Conservation (phyloP, 2,888 invertebrate genomes). For the Mallateleia sp. region DNA sequence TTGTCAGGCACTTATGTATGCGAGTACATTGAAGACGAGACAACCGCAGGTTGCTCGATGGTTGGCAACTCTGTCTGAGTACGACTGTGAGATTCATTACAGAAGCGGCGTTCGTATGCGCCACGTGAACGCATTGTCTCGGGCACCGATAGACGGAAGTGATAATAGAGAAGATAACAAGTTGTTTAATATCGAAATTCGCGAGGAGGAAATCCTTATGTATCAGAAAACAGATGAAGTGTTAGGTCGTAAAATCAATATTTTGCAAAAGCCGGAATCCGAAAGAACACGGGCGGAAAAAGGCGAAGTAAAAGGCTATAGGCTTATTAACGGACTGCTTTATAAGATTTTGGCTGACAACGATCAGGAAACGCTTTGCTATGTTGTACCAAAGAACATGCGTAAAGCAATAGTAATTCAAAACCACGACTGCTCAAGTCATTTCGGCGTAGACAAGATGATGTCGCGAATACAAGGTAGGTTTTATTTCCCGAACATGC, state of each 20-base stretch:
- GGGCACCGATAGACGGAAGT: background rate
- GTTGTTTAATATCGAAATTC: no score
- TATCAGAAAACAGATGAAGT: background rate
- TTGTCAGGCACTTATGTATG: background rate
- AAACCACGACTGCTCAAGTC: background rate
- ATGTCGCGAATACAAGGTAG: background rate
- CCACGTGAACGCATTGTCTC: no score
- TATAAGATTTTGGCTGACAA: background rate
- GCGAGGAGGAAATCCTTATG: background rate
- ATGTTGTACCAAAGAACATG: conserved; percentile 12
- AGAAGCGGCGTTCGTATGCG: background rate
- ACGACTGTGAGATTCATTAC: background rate
- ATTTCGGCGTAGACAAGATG: background rate
- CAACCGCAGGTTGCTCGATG: background rate
- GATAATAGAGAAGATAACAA: no score
- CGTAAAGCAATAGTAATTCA: conserved; percentile 6
- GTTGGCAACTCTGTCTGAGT: background rate
- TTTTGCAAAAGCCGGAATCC: background rate
- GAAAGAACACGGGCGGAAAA: background rate
- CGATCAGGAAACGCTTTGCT: background rate
- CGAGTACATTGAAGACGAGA: background rate
- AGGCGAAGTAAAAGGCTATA: background rate
- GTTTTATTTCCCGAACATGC: conserved; percentile 1
- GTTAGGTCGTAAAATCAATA: background rate
- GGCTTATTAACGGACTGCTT: background rate